Base-by-base conservation (phyloP, 2,113 vertebrate genomes). In the Okapia johnstoni region DNA sequence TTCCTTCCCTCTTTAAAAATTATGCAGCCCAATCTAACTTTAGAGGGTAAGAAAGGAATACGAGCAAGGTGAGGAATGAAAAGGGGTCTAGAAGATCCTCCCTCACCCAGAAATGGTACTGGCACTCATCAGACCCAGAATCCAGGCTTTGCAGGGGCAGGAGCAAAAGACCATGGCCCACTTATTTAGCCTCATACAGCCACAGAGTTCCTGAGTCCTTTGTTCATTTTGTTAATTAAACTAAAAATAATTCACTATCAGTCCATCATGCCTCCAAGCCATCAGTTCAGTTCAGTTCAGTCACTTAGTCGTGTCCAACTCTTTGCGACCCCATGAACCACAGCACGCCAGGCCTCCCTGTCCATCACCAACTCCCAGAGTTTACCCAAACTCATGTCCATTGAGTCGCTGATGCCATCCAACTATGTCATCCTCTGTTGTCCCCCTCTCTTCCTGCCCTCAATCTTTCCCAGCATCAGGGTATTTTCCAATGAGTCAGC, bases 91-190 rank as follows among this genome's bases (percentile, higher is more conserved):
- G 15, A 86, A 93, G 95, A 70, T 33, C 30, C 76, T 80, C 28
- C 19, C 1, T 85, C 36, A 25, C 52, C 40, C 58, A 6, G 26
- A 91, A 52, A 63, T 30, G 48, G 3, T 40, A 26, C 14, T 12
- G 6, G 21, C 21, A 5, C n/a, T 70, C 36, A 54, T n/a, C 15
- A 11, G 66, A 11, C 7, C 48, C 40, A 33, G 66, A 63, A 21
- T 4, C 16, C 4, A 16, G 61, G 23, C 13, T 92, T 30, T 36
- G 33, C 57, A 26, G 17, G 33, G 33, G 11, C 36, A 40, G 14
- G 2, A 52, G 14, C 1, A 3, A 52, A 52, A 3, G 16, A 33
- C 0, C 1, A 16, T 16, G 40, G 46, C 10, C 10, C 4, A 12
- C 33, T 52, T 30, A 28, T 63, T 66, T 63, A 16, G 11, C 33